Evolutionary conservation across 2,888 invertebrate species (phyloP).

Genomic region (Drosophila falleni): DNA sequence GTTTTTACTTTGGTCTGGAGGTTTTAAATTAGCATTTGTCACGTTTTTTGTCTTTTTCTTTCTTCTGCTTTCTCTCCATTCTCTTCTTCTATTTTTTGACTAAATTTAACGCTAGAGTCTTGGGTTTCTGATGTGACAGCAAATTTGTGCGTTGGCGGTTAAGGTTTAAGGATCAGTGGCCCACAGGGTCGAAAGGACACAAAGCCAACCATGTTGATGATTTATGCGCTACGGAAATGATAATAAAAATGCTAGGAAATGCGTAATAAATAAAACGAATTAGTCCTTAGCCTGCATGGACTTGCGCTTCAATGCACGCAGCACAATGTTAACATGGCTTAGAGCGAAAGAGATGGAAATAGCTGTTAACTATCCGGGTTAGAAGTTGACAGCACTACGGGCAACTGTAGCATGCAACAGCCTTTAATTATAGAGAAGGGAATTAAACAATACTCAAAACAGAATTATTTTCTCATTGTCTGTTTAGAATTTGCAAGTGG

Average conservation of each 20-base stretch:
- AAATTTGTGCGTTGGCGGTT: constrained; percentile 51
- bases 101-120: constrained; percentile 77
- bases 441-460: neutral
- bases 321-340: constrained; percentile 16
- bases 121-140: constrained; percentile 59
- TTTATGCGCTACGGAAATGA: constrained; percentile 79
- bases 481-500: neutral
- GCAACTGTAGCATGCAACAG: constrained; percentile 35
- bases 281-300: constrained; percentile 51
- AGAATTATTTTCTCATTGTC: neutral
- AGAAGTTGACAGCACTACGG: neutral
- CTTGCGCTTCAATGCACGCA: constrained; percentile 59
- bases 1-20: constrained; percentile 62
- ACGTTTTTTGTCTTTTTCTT: constrained; percentile 64
- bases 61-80: constrained; percentile 10
- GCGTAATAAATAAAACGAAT: constrained; percentile 77
- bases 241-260: constrained; percentile 79
- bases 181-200: constrained; percentile 37
- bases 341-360: constrained; percentile 5
- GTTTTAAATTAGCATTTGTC: constrained; percentile 83
- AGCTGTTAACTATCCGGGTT: neutral
- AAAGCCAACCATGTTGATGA: constrained; percentile 63
- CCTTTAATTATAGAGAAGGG: neutral
- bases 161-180: constrained; percentile 33
- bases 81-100: constrained; percentile 14